These are phyloP conservation scores for Ornithoptera alexandrae DNA, from an alignment of 2,888 invertebrate species.

Conservation along the genomic window DNA sequence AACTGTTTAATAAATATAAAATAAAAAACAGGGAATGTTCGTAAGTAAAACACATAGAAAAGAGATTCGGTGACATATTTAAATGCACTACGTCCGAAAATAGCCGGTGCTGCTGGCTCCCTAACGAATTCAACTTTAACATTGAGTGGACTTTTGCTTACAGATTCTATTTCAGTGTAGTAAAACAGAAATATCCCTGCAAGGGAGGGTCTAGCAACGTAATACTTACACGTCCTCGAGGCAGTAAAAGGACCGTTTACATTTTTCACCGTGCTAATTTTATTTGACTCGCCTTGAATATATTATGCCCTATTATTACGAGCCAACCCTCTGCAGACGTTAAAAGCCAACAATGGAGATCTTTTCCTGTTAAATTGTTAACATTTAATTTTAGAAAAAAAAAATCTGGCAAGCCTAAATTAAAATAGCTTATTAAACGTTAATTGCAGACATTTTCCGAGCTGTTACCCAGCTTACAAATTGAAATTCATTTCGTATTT, in stretches of 20 bases:
- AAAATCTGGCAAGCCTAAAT: slow-evolving; percentile 60
- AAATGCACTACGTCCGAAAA: slow-evolving; percentile 11
- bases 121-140: slow-evolving; percentile 24
- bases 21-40: background rate
- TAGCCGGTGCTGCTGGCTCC: slow-evolving; percentile 15
- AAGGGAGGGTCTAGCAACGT: slow-evolving; percentile 50
- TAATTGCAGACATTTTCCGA: slow-evolving; percentile 35
- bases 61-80: background rate
- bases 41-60: background rate
- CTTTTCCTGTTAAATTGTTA: slow-evolving; percentile 69
- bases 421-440: slow-evolving; percentile 50
- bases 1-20: background rate
- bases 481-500: background rate
- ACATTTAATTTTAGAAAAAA: slow-evolving; percentile 58
- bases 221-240: slow-evolving; percentile 73
- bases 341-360: slow-evolving; percentile 71
- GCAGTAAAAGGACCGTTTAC: slow-evolving; percentile 75
- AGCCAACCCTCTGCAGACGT: slow-evolving; percentile 61
- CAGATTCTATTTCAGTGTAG: slow-evolving; percentile 32
- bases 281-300: slow-evolving; percentile 79
- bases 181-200: slow-evolving; percentile 43
- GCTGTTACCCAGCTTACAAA: background rate
- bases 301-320: slow-evolving; percentile 77
- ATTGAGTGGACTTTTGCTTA: slow-evolving; percentile 29
- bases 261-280: slow-evolving; percentile 80